Percentiles rank a stretch among this genome's conserved stretches.
Evolutionary conservation across 2,797 vertebrate genomes (phyloP).

Genomic region (Meriones psammophilus): DNA sequence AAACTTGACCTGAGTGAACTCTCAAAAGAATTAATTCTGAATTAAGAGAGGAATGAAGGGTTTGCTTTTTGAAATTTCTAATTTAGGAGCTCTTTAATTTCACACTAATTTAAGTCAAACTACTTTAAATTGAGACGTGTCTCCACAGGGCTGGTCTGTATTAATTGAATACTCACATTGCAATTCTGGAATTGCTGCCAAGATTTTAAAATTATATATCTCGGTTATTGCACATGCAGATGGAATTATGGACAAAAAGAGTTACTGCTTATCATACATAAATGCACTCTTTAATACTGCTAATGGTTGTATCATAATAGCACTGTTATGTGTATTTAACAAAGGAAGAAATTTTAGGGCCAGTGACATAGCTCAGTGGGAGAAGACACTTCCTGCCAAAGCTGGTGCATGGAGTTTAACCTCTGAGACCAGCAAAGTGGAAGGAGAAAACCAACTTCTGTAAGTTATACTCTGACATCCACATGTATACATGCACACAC

Average conservation of each 20-base stretch:
- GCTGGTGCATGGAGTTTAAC: neutral
- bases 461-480: neutral
- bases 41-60: slow-evolving; percentile 74
- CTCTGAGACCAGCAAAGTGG: neutral
- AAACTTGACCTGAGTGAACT: slow-evolving; percentile 71
- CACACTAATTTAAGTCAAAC: slow-evolving; percentile 76
- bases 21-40: slow-evolving; percentile 77
- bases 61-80: slow-evolving; percentile 74
- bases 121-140: slow-evolving; percentile 77
- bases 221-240: slow-evolving; percentile 18
- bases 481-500: no score
- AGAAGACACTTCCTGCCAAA: neutral
- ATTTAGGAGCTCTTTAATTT: slow-evolving; percentile 79
- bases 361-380: neutral
- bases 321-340: neutral
- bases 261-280: slow-evolving; percentile 17
- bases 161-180: slow-evolving; percentile 68
- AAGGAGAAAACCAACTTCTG: neutral
- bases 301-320: neutral
- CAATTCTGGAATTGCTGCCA: slow-evolving; percentile 66
- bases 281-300: neutral
- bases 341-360: neutral
- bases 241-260: slow-evolving; percentile 31
- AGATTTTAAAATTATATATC: slow-evolving; percentile 68
- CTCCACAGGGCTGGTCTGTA: slow-evolving; percentile 61